Evolutionary conservation across 2,113 vertebrate genomes (phyloP), one percentile per base, ranked within the genome.

Genomic region (Haliaeetus leucogaster): DNA sequence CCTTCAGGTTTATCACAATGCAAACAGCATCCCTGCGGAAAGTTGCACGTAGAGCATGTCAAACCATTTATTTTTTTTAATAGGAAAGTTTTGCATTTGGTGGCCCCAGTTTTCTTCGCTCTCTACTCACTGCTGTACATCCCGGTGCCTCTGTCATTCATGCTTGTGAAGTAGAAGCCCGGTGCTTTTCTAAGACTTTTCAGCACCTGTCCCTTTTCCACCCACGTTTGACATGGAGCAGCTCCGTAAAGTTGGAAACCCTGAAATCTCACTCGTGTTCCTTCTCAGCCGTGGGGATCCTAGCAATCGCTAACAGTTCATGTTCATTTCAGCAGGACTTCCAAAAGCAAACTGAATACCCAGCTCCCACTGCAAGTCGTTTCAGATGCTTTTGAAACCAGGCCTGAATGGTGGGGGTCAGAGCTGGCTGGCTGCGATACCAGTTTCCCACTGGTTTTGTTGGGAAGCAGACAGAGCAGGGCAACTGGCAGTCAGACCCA

Each of bases 251-350:
- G 10, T 20, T 11, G 67, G 42, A 48, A 42, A 42, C 40, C 4
- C 66, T n/a, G 20, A 20, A 17, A 16, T 27, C 40, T 34, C 66
- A 29, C 50, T 45, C 21, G 2, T 23, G 29, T 29, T 63, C 27
- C 42, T 27, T 25, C 48, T 18, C 38, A 23, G 27, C 27, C 22
- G 2, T 6, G 16, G 7, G 42, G 48, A 29, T 47, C 48, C 50
- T 42, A 11, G n/a, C 29, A 14, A 5, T 30, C 8, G 2, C 25
- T 43, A 27, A 5, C 4, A 1, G 52, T 43, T 15, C 16, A 4
- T 2, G 4, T 17, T 40, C 9, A 3, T n/a, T 74, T 34, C 40
- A 56, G 52, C 38, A 43, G 52, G 52, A 15, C 71, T 34, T 43
- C 6, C 30, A 26, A 26, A 26, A 56, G 71, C 38, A 4, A 73